Evolutionary conservation across 2,113 vertebrate species (phyloP), one percentile per base, ranked within the genome.

Genomic region (Hippocampus guttulatus): DNA sequence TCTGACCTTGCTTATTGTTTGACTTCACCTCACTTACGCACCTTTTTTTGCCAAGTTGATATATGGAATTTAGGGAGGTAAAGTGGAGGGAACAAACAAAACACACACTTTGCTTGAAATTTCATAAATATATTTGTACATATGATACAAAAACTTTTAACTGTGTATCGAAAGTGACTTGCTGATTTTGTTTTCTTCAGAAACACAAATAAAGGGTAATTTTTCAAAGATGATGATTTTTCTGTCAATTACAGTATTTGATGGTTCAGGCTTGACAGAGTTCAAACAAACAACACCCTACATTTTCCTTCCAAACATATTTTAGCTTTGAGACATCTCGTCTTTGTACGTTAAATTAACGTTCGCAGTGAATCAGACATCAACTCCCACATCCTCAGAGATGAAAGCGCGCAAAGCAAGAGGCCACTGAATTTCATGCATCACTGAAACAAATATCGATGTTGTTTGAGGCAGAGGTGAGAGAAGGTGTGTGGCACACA

Each of bases 381-480:
- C 18, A 30, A 58, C 68, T 64, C 30, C 38, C 68, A 72, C 49
- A 64, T 57, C 33, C 33, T n/a, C 51, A 9, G 30, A 69, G 41
- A 73, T 71, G 73, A 71, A 76, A 68, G 47, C 43, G 49, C 16
- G 67, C 38, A 74, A 38, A n/a, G 68, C 79, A 74, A 71, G 52
- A 57, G 70, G 12, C 64, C 12, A 41, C 15, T 80, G 63, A 51
- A 76, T 84, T 85, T 82, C 64, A 88, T 45, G 81, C 81, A 68
- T 80, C 76, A 70, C 51, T 79, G 81, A 70, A 78, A 70, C 49
- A 66, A 64, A 66, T 78, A 51, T 74, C 10, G 58, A 67, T 63
- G 55, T 60, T 62, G 47, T 38, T 79, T 69, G 68, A 69, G 68
- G 70, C 43, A 72, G 62, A 78, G 73, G 54, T 79, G 70, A 68